Conservation (phyloP, 2,113 vertebrate genomes). For the Chlorodrepanis virens region DNA sequence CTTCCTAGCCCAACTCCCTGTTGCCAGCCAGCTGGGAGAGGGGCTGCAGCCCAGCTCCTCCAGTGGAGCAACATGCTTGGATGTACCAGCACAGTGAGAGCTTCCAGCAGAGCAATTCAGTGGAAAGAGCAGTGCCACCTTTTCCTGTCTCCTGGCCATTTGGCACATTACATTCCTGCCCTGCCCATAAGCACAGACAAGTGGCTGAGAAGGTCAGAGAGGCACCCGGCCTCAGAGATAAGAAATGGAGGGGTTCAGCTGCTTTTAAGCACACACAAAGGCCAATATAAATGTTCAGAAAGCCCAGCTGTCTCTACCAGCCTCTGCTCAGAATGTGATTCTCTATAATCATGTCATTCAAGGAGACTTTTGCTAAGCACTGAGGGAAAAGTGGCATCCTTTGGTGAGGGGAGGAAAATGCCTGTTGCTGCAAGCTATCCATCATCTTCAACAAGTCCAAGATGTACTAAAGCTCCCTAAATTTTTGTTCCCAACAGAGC, state of each 20-base stretch:
- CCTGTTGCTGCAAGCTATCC: conserved; percentile 37
- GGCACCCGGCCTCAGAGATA: not conserved
- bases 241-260: not conserved
- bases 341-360: conserved; percentile 43
- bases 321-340: not conserved
- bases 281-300: not conserved
- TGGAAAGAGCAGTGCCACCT: not conserved
- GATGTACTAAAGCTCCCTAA: conserved; percentile 3
- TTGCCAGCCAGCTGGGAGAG: not conserved
- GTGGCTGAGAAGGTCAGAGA: not conserved
- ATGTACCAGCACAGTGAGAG: not conserved
- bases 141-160: not conserved
- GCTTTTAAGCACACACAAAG: not conserved
- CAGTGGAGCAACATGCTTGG: not conserved
- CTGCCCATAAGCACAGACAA: not conserved
- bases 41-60: not conserved
- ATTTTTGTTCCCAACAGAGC: conserved; percentile 21
- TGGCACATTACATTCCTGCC: not conserved
- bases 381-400: conserved; percentile 50
- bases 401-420: not conserved
- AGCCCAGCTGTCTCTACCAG: not conserved
- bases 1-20: not conserved
- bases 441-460: conserved; percentile 31
- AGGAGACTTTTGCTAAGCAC: conserved; percentile 42
- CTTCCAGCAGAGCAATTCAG: not conserved